Conservation (phyloP, 2,113 vertebrate species). For the Poeciliopsis prolifica region DNA sequence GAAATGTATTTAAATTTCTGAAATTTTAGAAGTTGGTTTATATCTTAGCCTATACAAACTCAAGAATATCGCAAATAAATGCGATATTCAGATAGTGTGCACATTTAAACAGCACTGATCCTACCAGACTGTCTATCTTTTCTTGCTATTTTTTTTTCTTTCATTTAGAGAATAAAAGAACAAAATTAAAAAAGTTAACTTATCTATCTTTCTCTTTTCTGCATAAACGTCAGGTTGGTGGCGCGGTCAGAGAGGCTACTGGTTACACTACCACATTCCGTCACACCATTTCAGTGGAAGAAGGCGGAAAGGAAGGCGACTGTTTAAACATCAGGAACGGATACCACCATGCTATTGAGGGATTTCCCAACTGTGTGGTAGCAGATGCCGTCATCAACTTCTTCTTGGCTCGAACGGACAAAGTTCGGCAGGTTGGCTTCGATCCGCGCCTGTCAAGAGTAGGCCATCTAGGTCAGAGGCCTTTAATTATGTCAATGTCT, state of each 20-base stretch:
- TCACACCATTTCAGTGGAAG: slow-evolving; percentile 84
- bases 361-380: slow-evolving; percentile 89
- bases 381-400: slow-evolving; percentile 92
- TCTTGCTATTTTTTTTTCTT: neutral
- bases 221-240: slow-evolving; percentile 82
- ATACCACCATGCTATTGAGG: slow-evolving; percentile 84
- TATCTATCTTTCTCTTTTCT: neutral
- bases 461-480: slow-evolving; percentile 86
- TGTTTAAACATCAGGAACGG: slow-evolving; percentile 83
- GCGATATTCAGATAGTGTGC: too few relatives aligned
- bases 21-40: too few relatives aligned
- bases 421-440: slow-evolving; percentile 87
- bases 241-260: slow-evolving; percentile 88
- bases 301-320: slow-evolving; percentile 84
- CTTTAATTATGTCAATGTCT: neutral
- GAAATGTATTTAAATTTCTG: too few relatives aligned
- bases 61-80: too few relatives aligned
- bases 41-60: too few relatives aligned
- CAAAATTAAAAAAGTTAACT: neutral
- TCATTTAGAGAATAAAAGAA: neutral
- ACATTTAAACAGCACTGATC: too few relatives aligned
- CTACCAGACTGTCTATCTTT: too few relatives aligned
- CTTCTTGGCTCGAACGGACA: slow-evolving; percentile 88
- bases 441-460: slow-evolving; percentile 83
- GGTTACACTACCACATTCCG: slow-evolving; percentile 86